Evolutionary conservation across 2,797 vertebrate species (phyloP).

Genomic region (Menidia menidia): DNA sequence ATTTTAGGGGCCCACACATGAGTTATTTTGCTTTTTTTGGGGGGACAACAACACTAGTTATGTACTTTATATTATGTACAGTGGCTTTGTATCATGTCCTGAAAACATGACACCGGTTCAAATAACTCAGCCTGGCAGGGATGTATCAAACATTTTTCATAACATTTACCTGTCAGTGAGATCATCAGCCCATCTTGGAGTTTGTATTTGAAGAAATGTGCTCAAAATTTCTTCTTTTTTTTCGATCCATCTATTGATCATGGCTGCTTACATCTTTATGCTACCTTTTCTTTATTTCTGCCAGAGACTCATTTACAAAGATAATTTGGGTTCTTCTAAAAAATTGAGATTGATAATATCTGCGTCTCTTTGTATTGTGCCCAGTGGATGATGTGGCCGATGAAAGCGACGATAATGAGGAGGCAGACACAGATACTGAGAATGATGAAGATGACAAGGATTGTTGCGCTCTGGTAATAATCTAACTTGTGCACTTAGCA

Average conservation of each 20-base stretch:
- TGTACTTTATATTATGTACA: neutral
- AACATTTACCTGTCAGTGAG: conserved; percentile 4
- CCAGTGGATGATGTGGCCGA: conserved; percentile 97
- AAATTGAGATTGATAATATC: neutral
- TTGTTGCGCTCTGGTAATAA: conserved; percentile 81
- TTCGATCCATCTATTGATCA: conserved; percentile 41
- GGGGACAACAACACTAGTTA: conserved; percentile 5
- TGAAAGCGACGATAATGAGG: conserved; percentile 96
- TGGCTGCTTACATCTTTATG: conserved; percentile 47
- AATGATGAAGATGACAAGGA: conserved; percentile 92
- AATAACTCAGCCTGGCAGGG: conserved; percentile 13
- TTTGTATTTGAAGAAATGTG: conserved; percentile 29
- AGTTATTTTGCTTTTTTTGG: neutral
- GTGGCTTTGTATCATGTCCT: neutral
- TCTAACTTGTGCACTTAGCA: neutral
- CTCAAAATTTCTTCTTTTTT: conserved; percentile 25
- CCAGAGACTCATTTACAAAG: conserved; percentile 23
- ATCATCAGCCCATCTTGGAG: neutral
- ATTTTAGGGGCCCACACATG: neutral
- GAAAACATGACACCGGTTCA: conserved; percentile 20
- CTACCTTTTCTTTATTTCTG: conserved; percentile 42
- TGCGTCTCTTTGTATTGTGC: conserved; percentile 30
- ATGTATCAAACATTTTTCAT: conserved; percentile 3
- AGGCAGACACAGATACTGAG: conserved; percentile 90
- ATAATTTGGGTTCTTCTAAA: conserved; percentile 1